Evolutionary conservation across 2,113 vertebrate species (phyloP), one percentile per base, ranked within the genome.

Genomic region (Prunella fulvescens): DNA sequence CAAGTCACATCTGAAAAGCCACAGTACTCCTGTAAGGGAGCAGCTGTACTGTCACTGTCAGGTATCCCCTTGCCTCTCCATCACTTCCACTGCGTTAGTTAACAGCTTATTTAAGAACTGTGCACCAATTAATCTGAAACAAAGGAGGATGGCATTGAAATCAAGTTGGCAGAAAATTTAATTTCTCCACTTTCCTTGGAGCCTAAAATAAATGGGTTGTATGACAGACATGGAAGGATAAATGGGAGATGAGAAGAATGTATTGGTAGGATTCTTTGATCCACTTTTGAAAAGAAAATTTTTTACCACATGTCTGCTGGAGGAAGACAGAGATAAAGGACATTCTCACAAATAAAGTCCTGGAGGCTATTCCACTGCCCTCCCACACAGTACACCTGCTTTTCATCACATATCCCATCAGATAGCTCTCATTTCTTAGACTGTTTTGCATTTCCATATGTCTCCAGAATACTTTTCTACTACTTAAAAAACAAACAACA

Each of bases 301-400:
- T 86, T 93, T 95, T 89, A 58, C 92, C 48, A 82, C 51, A 24
- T 0, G 2, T 33, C 48, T 77, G 61, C 64, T 78, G 45, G 19
- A 54, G 45, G 69, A 60, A 91, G 73, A 86, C 11, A 26, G 76
- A 80, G 67, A 86, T 83, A 72, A 96, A 90, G 76, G 72, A 82
- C 62, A 16, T 77, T 80, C 56, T 97, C 50, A 90, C 61, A 76
- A 95, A 95, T 53, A 70, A 74, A 86, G 82, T 64, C 79, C 90
- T 74, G 94, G 86, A 81, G 62, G 86, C 79, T 69, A 42, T 86
- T 61, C 61, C 66, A 86, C 14, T 62, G 78, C 91, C 81, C 78
- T 95, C 94, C 81, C 95, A 72, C 89, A 54, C 33, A 6, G 47
- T 72, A 84, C 71, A 94, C 64, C 77, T 94, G 82, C 81, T 97